Percentiles rank a stretch among this genome's conserved stretches.
phyloP scores from a whole-genome alignment of 23 tunicate genomes.

The Phallusia fumigata region DNA sequence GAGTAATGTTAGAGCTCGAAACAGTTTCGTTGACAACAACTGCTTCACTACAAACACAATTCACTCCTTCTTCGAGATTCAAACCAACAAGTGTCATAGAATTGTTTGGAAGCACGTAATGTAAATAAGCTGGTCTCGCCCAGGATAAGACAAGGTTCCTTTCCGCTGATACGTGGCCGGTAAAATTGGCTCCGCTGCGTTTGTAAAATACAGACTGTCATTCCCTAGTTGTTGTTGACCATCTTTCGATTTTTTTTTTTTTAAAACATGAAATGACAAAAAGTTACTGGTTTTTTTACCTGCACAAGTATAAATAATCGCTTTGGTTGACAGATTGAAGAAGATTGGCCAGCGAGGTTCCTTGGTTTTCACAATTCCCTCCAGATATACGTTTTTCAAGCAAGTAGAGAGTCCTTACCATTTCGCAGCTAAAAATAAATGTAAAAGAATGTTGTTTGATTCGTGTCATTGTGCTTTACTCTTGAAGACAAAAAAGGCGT shows the following conservation, averaged over 20 bases:
- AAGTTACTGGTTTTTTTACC: too few species aligned
- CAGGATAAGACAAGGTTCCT: constrained; percentile 11
- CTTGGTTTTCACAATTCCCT: constrained; percentile 16
- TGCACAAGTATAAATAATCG: constrained; percentile 11
- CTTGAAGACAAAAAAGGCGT: too few species aligned
- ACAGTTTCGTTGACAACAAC: background rate
- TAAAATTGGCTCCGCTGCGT: background rate
- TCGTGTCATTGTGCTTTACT: too few species aligned
- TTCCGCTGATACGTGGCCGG: constrained; percentile 4
- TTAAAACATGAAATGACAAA: too few species aligned
- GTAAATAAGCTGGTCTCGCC: constrained; percentile 20
- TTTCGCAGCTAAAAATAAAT: constrained; percentile 19
- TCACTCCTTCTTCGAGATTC: background rate
- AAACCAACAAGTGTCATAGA: background rate
- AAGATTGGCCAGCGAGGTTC: background rate
- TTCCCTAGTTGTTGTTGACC: too few species aligned
- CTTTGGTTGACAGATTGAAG: constrained; percentile 12
- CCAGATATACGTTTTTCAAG: constrained; percentile 1
- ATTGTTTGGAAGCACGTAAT: constrained; percentile 7
- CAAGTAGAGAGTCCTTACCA: background rate
- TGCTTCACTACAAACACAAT: background rate
- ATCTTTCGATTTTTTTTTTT: too few species aligned
- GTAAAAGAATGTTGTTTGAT: too few species aligned
- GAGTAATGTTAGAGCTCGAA: background rate
- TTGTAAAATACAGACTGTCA: too few species aligned